A percentile compares a stretch with the other conserved stretches of the same genome.
These are phyloP conservation scores for Baryphthengus martii DNA, from an alignment of 2,113 vertebrate species.

Conservation along the genomic window DNA sequence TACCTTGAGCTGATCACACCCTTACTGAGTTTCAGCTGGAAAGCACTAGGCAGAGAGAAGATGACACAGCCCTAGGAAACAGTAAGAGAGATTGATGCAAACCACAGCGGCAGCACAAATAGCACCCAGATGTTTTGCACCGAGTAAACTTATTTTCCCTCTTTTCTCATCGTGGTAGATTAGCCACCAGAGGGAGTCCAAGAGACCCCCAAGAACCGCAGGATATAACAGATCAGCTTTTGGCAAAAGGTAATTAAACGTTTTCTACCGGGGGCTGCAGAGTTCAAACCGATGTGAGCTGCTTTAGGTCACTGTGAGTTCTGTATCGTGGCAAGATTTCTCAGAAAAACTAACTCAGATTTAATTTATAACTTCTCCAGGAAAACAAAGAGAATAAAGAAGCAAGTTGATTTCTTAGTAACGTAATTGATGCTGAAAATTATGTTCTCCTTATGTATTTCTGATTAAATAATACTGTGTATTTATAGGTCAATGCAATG, in stretches of 20 bases:
- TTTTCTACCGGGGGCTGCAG: neutral
- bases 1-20: neutral
- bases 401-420: neutral
- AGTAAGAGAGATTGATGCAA: neutral
- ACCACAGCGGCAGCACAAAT: neutral
- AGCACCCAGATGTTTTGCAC: neutral
- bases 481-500: neutral
- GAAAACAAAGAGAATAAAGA: slow-evolving; percentile 15
- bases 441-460: neutral
- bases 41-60: neutral
- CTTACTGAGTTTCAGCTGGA: neutral
- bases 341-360: neutral
- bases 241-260: slow-evolving; percentile 36
- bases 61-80: neutral
- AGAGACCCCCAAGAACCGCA: slow-evolving; percentile 1
- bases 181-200: slow-evolving; percentile 65
- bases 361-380: neutral
- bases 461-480: neutral
- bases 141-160: neutral
- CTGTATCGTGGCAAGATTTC: neutral
- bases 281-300: neutral
- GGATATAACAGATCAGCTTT: slow-evolving; percentile 12
- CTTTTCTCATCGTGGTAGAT: neutral
- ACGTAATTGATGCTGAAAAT: neutral
- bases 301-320: neutral